phyloP scores from a whole-genome alignment of 1,140 invertebrate genomes.

The Lordiphosa clarofinis region DNA sequence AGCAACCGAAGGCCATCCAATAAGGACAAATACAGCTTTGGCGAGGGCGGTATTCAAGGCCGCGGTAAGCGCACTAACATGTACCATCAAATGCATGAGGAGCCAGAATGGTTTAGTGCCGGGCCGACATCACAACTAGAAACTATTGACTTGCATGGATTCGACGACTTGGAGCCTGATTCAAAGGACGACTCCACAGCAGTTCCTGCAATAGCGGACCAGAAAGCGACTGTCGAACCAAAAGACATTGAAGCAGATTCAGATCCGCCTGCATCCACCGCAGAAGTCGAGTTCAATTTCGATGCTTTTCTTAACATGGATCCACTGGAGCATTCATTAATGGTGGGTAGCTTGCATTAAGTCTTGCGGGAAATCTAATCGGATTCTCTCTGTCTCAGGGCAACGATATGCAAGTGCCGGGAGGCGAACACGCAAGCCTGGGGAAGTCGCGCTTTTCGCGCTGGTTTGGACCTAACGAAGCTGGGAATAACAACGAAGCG shows the following conservation, averaged over 20 bases:
- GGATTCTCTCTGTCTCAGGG: constrained; percentile 7
- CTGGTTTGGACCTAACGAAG: constrained; percentile 59
- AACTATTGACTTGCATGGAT: constrained; percentile 95
- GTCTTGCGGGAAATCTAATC: not conserved
- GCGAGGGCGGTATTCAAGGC: constrained; percentile 10
- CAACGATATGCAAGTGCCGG: constrained; percentile 18
- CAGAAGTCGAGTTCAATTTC: constrained; percentile 79
- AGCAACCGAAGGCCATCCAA: constrained; percentile 34
- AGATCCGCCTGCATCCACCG: constrained; percentile 7
- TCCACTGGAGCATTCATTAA: constrained; percentile 82
- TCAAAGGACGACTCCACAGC: constrained; percentile 10
- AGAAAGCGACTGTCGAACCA: not conserved
- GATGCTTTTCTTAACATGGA: constrained; percentile 87
- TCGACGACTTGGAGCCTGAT: constrained; percentile 84
- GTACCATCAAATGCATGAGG: constrained; percentile 81
- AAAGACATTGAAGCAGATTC: constrained; percentile 8
- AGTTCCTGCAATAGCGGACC: constrained; percentile 71
- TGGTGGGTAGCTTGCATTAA: constrained; percentile 78
- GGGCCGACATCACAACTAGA: constrained; percentile 94
- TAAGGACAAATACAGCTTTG: constrained; percentile 44
- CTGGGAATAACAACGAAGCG: constrained; percentile 24
- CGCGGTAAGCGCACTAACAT: constrained; percentile 74
- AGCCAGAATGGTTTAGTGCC: constrained; percentile 89
- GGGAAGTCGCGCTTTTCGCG: constrained; percentile 60
- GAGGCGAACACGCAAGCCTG: constrained; percentile 15